These are phyloP conservation scores for Drosophila bunnanda DNA, from an alignment of 2,888 invertebrate species.

Conservation along the genomic window DNA sequence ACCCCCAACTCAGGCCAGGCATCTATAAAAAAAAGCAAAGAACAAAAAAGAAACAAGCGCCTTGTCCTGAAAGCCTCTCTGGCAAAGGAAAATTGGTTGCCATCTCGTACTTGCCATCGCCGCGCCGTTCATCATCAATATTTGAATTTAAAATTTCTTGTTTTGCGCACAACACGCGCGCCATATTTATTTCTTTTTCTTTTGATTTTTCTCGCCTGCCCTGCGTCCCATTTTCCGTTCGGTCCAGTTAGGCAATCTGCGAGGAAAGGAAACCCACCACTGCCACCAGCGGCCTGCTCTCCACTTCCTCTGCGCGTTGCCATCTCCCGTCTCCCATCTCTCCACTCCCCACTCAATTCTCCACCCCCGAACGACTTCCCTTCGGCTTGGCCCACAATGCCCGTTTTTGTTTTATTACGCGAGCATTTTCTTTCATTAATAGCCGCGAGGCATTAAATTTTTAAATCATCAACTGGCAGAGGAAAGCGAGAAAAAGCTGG, in stretches of 20 bases:
- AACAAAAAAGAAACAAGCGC: not conserved
- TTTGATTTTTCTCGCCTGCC: conserved; percentile 70
- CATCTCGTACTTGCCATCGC: conserved; percentile 33
- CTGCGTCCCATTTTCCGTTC: conserved; percentile 42
- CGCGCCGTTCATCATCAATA: conserved; percentile 69
- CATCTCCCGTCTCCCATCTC: conserved; percentile 1
- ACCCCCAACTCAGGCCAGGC: conserved; percentile 10
- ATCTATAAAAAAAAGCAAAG: conserved; percentile 15
- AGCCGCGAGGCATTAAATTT: conserved; percentile 80
- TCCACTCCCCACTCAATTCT: not conserved
- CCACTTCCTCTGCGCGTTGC: conserved; percentile 8
- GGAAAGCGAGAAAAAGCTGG: conserved; percentile 19
- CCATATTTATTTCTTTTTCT: conserved; percentile 79
- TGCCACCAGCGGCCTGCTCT: conserved; percentile 17
- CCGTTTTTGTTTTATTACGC: conserved; percentile 78
- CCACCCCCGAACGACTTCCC: conserved; percentile 2
- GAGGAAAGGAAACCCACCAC: conserved; percentile 33
- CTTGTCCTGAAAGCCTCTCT: conserved; percentile 7
- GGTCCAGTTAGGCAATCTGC: conserved; percentile 18
- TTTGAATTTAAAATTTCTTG: conserved; percentile 79
- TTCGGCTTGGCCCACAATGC: conserved; percentile 28
- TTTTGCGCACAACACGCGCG: conserved; percentile 70
- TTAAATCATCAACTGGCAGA: conserved; percentile 69
- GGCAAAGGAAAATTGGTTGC: conserved; percentile 44
- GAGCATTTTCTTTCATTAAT: conserved; percentile 80